phyloP scores from a whole-genome alignment of 2,888 invertebrate species.

The Cataglyphis albicans region DNA sequence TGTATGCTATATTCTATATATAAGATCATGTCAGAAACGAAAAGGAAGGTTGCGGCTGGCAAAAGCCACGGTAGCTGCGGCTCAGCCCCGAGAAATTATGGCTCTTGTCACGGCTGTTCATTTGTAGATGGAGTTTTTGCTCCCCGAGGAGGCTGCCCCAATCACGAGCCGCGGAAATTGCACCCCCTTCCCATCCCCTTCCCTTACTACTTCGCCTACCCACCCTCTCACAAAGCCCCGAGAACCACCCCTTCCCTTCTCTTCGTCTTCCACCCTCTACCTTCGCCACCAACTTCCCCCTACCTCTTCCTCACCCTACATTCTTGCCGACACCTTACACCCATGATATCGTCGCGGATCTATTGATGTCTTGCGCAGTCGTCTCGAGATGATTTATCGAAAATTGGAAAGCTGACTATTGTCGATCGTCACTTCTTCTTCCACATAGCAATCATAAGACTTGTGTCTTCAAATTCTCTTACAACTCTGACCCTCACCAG shows the following conservation, averaged over 20 bases:
- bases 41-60: constrained; percentile 79
- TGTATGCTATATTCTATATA: constrained; percentile 64
- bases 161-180: constrained; percentile 91
- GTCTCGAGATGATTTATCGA: constrained; percentile 76
- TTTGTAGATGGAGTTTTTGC: constrained; percentile 91
- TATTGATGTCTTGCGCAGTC: constrained; percentile 75
- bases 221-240: constrained; percentile 70
- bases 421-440: constrained; percentile 71
- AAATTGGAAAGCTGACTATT: constrained; percentile 75
- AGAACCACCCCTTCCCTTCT: constrained; percentile 78
- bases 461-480: not conserved
- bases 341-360: constrained; percentile 72
- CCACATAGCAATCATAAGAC: constrained; percentile 14
- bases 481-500: not conserved
- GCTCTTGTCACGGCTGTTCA: constrained; percentile 91
- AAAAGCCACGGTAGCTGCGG: constrained; percentile 81
- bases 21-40: constrained; percentile 75
- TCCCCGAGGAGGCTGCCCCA: constrained; percentile 89
- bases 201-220: constrained; percentile 76
- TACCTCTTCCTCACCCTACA: constrained; percentile 67
- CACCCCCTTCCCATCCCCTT: constrained; percentile 84
- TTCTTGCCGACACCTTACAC: constrained; percentile 75
- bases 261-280: constrained; percentile 74
- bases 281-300: constrained; percentile 73
- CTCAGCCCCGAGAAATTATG: constrained; percentile 88